Conservation (phyloP, 1,140 invertebrate species). For the Pinna nobilis region DNA sequence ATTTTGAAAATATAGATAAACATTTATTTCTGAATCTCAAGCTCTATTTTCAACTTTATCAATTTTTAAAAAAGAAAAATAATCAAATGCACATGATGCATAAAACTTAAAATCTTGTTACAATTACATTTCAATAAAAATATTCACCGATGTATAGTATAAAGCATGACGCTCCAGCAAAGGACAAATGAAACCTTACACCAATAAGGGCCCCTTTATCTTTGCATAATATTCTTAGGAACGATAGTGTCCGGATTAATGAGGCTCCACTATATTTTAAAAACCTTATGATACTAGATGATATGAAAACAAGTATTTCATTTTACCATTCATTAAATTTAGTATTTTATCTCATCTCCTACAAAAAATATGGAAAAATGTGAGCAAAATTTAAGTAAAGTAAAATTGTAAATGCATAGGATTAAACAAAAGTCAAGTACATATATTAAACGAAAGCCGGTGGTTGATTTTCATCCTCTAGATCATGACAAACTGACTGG, state of each 20-base stretch:
- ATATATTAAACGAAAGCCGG: not conserved
- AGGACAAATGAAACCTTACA: too few species aligned
- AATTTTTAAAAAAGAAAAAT: too few species aligned
- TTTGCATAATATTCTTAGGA: not conserved
- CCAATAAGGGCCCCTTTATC: not conserved
- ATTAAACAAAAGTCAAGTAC: not conserved
- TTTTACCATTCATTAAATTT: not conserved
- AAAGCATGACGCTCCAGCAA: too few species aligned
- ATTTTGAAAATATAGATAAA: too few species aligned
- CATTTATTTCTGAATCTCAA: too few species aligned
- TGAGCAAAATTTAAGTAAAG: not conserved
- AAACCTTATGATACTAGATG: not conserved
- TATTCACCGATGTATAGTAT: too few species aligned
- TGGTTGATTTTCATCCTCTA: constrained; percentile 28
- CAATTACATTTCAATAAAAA: too few species aligned
- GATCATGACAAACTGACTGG: constrained; percentile 45
- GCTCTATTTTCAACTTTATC: too few species aligned
- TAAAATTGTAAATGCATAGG: not conserved
- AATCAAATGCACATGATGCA: too few species aligned
- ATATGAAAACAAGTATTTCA: not conserved
- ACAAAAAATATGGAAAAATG: not conserved
- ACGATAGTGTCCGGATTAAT: too few species aligned
- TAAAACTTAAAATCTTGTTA: too few species aligned
- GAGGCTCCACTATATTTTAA: too few species aligned
- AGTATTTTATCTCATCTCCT: not conserved